These are phyloP conservation scores for Peromyscus polionotus DNA, from an alignment of 2,113 vertebrate genomes.

Conservation along the genomic window DNA sequence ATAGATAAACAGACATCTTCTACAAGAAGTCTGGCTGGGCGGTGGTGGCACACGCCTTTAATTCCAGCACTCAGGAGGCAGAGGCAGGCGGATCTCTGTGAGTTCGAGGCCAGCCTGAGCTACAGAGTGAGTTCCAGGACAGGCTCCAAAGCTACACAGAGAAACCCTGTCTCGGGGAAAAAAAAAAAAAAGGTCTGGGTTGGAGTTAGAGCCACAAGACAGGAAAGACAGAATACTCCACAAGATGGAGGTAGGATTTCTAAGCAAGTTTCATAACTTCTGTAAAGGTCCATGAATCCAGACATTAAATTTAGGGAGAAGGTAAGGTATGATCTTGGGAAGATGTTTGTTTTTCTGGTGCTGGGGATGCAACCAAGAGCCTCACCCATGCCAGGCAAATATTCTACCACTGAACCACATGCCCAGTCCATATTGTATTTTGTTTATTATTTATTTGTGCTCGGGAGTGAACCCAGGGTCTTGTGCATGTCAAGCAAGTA, in stretches of 20 bases:
- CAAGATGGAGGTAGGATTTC: background rate
- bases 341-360: background rate
- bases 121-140: no score
- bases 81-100: no score
- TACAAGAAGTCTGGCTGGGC: background rate
- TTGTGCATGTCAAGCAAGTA: background rate
- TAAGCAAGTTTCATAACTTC: background rate
- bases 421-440: background rate
- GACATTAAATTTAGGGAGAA: background rate
- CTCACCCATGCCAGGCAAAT: background rate
- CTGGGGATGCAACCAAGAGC: background rate
- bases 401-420: background rate
- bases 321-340: background rate
- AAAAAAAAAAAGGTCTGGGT: background rate
- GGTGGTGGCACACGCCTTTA: no score
- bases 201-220: background rate
- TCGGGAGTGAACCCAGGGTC: background rate
- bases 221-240: background rate
- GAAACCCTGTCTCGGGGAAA: no score
- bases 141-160: no score
- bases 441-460: background rate
- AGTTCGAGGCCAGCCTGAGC: no score
- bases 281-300: background rate
- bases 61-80: no score
- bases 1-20: background rate